Conservation (phyloP, 2,797 vertebrate species). For the Lycodopsis pacificus region DNA sequence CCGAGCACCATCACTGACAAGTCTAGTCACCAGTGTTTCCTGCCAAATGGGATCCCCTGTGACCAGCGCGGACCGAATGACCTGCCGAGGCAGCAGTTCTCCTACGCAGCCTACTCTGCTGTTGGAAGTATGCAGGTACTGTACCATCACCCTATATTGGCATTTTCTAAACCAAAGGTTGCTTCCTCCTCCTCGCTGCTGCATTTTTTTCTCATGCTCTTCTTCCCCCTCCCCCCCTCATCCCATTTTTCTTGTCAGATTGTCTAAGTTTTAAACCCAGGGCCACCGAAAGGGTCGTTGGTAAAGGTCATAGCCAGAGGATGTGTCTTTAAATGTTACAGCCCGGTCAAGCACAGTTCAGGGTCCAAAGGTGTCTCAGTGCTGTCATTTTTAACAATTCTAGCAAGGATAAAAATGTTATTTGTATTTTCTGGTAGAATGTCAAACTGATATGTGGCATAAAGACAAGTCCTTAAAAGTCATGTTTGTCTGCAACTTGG, state of each 20-base stretch:
- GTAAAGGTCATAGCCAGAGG: conserved; percentile 43
- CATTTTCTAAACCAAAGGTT: conserved; percentile 33
- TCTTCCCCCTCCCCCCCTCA: background rate
- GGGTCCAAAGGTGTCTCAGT: background rate
- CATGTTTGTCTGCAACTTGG: background rate
- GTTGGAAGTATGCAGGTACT: conserved; percentile 90
- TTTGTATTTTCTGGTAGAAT: background rate
- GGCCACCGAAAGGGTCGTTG: background rate
- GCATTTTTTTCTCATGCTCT: background rate
- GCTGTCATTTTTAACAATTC: background rate
- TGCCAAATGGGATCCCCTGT: conserved; percentile 88
- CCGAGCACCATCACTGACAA: conserved; percentile 89
- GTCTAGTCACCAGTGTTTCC: conserved; percentile 87
- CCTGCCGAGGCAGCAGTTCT: conserved; percentile 72
- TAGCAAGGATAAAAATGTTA: background rate
- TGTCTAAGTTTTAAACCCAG: background rate
- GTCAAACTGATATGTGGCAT: background rate
- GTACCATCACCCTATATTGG: background rate
- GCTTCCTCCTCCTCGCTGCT: conserved; percentile 23
- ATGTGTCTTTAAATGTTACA: conserved; percentile 34
- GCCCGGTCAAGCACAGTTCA: conserved; percentile 1
- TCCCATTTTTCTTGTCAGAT: conserved; percentile 16
- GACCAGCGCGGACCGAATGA: conserved; percentile 70
- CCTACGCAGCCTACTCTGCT: conserved; percentile 93
- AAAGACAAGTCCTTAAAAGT: background rate